These are phyloP conservation scores for Cuculus canorus DNA, from an alignment of 2,797 vertebrate genomes.

Conservation along the genomic window DNA sequence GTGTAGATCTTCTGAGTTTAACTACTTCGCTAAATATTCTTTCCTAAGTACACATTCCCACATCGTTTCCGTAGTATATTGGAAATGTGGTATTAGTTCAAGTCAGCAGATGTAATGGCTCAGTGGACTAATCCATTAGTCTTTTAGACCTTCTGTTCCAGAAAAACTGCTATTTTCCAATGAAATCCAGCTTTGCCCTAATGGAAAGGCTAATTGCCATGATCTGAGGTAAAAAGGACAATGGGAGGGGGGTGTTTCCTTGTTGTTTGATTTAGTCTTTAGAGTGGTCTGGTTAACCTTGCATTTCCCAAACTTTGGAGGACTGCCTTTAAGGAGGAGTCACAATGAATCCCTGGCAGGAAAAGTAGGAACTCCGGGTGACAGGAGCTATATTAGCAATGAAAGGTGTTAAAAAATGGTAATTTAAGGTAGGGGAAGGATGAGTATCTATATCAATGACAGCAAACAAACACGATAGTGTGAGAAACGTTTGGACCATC, in stretches of 20 bases:
- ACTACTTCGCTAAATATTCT: neutral
- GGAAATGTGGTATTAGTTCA: neutral
- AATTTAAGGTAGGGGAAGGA: neutral
- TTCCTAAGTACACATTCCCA: neutral
- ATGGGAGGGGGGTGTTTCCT: neutral
- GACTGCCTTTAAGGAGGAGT: neutral
- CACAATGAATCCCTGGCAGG: neutral
- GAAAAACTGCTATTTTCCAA: neutral
- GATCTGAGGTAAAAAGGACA: neutral
- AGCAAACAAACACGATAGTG: fast-evolving
- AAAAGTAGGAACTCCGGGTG: neutral
- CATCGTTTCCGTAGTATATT: fast-evolving
- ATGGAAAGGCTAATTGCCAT: neutral
- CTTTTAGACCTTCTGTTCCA: neutral
- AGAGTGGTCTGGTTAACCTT: fast-evolving
- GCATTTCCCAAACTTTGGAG: fast-evolving
- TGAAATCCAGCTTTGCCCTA: neutral
- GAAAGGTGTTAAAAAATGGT: neutral
- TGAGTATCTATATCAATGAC: too few species aligned
- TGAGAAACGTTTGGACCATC: neutral
- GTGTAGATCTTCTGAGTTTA: neutral
- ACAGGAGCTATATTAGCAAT: neutral
- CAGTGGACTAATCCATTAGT: neutral
- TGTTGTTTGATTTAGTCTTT: neutral
- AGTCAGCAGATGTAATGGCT: neutral